Percentiles rank a stretch among this genome's conserved stretches.
Conservation (phyloP, 1,140 invertebrate genomes). For the Himalopsyche phryganea region DNA sequence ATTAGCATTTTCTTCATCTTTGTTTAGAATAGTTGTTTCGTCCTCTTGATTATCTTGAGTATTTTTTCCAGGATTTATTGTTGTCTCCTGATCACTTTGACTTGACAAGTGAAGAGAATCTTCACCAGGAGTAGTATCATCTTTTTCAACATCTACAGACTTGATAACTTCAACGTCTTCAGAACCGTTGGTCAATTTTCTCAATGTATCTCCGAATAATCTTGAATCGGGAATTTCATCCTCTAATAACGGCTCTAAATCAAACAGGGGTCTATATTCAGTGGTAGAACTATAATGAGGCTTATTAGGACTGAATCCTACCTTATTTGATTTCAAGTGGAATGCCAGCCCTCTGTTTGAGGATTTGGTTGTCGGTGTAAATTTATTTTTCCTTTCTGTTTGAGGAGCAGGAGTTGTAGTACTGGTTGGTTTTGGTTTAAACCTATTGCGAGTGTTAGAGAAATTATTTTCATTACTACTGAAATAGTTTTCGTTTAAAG, state of each 20-base stretch:
- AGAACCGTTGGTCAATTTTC: conserved; percentile 47
- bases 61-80: not conserved
- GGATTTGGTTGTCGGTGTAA: conserved; percentile 34
- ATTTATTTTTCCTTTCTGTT: conserved; percentile 34
- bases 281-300: conserved; percentile 41
- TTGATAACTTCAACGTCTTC: conserved; percentile 56
- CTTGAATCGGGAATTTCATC: conserved; percentile 51
- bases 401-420: conserved; percentile 31
- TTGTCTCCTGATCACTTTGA: not conserved
- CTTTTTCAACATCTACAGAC: conserved; percentile 28
- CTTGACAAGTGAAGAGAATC: not conserved
- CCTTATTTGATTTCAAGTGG: conserved; percentile 33
- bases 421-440: conserved; percentile 31
- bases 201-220: conserved; percentile 50
- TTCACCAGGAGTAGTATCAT: conserved; percentile 3
- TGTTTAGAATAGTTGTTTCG: not conserved
- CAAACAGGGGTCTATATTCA: conserved; percentile 51
- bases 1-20: not conserved
- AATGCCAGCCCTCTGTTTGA: conserved; percentile 25
- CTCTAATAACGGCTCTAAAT: conserved; percentile 54
- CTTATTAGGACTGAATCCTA: conserved; percentile 33
- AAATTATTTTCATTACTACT: conserved; percentile 40
- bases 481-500: conserved; percentile 45
- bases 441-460: conserved; percentile 32
- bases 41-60: not conserved